phyloP scores from a whole-genome alignment of 2,888 invertebrate genomes.

The Dastarcus helophoroides region DNA sequence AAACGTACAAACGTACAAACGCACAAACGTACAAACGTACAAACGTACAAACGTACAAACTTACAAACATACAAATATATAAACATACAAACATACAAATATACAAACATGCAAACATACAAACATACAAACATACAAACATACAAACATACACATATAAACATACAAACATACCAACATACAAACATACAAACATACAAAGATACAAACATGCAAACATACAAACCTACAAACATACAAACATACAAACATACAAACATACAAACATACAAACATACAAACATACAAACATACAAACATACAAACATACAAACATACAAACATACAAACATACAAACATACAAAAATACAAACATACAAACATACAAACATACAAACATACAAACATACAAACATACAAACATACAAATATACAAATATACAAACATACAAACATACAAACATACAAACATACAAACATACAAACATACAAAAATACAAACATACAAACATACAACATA shows the following conservation, averaged over 20 bases:
- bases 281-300: conserved; percentile 3
- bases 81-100: too few species aligned
- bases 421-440: conserved; percentile 2
- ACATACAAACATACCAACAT: too few species aligned
- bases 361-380: background rate
- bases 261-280: conserved; percentile 3
- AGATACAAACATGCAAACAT: conserved; percentile 3
- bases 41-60: too few species aligned
- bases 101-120: too few species aligned
- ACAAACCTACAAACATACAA: conserved; percentile 2
- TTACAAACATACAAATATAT: too few species aligned
- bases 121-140: too few species aligned
- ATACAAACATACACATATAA: too few species aligned
- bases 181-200: conserved; percentile 1
- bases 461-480: background rate
- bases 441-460: conserved; percentile 1
- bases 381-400: background rate
- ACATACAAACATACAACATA: background rate
- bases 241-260: conserved; percentile 3
- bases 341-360: background rate
- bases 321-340: background rate
- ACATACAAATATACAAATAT: conserved; percentile 3
- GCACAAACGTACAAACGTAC: too few species aligned
- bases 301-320: conserved; percentile 2
- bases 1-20: too few species aligned